Base-by-base conservation (phyloP, 2,888 invertebrate species). In the Rhynchonema sp. region DNA sequence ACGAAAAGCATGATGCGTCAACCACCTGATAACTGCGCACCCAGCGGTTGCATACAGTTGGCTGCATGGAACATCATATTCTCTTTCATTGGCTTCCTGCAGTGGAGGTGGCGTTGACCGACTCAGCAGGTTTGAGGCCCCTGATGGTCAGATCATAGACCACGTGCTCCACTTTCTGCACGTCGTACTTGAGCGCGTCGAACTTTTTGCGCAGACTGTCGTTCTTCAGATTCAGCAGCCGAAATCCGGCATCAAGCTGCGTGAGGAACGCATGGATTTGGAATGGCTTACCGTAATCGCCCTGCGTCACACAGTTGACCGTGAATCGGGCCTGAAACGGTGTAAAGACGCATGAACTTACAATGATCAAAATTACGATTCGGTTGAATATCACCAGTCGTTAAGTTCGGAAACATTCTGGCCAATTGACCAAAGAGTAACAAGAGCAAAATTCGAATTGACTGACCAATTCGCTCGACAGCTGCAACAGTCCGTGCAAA, bases 141-240 rank as follows among this genome's bases (percentile, higher is more conserved):
- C 57, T 27, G 17, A 60, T 74, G 23, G 72, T 70, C 56, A 74
- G 64, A 62, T 74, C 74, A 63, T 74, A 74, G 17, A 74, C 72
- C 1, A 74, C 72, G 64, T 73, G 73, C n/a, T 59, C 55, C 46
- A 59, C 59, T 74, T 90, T 91, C 75, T 90, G 90, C 27, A 90
- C 84, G 70, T 90, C 89, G 70, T 91, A 91, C 65, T 78, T 78
- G 53, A 77, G 67, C 1, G 70, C 75, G 67, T 77, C 77, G 68
- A 85, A 90, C 22, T 85, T 80, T 72, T 75, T 76, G 65, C 90
- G 86, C 1, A 91, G 77, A 0, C 82, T 84, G 76, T 91, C 90
- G 74, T 91, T 92, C 75, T 91, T 91, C 57, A 91, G 77, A 72
- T 89, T 91, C 22, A 92, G 74, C 60, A 90, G 76, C 70, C 88